These are phyloP conservation scores for Lepisosteus osseus DNA, from an alignment of 2,113 vertebrate species.

Conservation along the genomic window DNA sequence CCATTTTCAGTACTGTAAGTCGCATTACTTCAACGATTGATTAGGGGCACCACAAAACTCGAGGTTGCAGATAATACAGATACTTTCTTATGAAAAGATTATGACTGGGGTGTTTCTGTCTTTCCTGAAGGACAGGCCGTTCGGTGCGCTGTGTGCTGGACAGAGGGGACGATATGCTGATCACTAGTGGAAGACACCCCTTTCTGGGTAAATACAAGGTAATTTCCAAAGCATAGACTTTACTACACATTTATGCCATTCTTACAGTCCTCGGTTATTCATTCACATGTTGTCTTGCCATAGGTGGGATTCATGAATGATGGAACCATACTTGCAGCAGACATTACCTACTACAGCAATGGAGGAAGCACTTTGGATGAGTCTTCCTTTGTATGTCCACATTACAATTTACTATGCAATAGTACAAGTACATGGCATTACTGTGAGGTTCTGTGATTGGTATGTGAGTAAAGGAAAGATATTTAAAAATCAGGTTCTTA, in stretches of 20 bases:
- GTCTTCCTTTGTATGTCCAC: constrained; percentile 61
- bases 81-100: no score
- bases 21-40: no score
- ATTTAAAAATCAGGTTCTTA: no score
- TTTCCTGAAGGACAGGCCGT: constrained; percentile 42
- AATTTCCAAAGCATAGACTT: constrained; percentile 6
- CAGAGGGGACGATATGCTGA: constrained; percentile 58
- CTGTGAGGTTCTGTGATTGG: no score
- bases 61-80: no score
- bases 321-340: constrained; percentile 65
- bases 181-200: constrained; percentile 58
- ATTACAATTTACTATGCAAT: neutral
- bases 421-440: neutral
- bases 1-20: no score
- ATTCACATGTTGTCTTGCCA: constrained; percentile 26
- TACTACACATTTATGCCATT: neutral
- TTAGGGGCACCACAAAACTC: no score
- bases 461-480: no score
- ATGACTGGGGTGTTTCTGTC: neutral
- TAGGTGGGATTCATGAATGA: constrained; percentile 76
- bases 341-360: constrained; percentile 65
- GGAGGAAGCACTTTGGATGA: constrained; percentile 69
- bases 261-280: neutral
- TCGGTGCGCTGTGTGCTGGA: constrained; percentile 62
- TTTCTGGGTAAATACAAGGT: constrained; percentile 69